Percentiles rank a stretch among this genome's conserved stretches.
Conservation (phyloP, 1,140 invertebrate species). For the Drosophila bocqueti region DNA sequence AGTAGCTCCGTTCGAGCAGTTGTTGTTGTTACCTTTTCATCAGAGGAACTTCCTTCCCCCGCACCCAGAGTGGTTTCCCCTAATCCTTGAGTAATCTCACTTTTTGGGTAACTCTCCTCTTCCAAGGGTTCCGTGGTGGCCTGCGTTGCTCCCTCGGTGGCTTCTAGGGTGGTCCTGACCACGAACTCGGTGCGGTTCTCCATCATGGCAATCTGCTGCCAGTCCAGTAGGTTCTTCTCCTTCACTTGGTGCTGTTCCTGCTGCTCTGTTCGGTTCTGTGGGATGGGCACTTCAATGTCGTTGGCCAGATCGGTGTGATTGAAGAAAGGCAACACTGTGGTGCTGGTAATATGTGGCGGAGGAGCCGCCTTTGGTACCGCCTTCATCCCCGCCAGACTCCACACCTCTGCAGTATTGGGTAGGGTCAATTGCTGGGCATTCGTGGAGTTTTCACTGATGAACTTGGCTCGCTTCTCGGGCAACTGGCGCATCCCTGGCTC, state of each 20-base stretch:
- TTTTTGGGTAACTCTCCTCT: background rate
- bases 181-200: constrained; percentile 59
- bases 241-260: constrained; percentile 32
- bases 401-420: constrained; percentile 72
- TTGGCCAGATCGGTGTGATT: constrained; percentile 57
- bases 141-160: constrained; percentile 56
- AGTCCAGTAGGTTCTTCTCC: constrained; percentile 75
- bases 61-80: background rate
- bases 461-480: constrained; percentile 74
- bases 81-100: background rate
- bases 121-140: constrained; percentile 46
- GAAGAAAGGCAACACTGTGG: background rate
- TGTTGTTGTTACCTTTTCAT: background rate
- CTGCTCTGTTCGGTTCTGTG: constrained; percentile 43
- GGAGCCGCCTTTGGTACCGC: constrained; percentile 46
- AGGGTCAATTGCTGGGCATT: constrained; percentile 71
- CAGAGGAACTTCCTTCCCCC: background rate
- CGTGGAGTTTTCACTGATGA: constrained; percentile 78
- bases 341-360: constrained; percentile 4
- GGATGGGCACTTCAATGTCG: constrained; percentile 45
- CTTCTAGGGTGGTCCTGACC: constrained; percentile 61
- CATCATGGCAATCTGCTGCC: constrained; percentile 74
- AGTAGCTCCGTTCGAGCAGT: background rate
- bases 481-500: constrained; percentile 25
- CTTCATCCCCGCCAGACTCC: constrained; percentile 80